These are phyloP conservation scores for Lamproptera curius DNA, from an alignment of 2,888 invertebrate genomes.

Conservation along the genomic window DNA sequence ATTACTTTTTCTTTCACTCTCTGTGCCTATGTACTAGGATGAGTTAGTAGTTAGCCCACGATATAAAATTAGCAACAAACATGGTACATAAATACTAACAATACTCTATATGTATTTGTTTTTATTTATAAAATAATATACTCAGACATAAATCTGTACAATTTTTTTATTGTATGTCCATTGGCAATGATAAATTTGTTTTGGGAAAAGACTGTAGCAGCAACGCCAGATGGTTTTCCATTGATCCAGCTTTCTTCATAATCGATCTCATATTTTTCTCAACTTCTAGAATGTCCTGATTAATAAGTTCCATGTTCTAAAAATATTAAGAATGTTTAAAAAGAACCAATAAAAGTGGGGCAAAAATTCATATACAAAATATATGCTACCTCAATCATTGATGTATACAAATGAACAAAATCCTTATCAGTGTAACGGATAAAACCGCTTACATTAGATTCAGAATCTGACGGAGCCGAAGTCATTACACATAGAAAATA, in stretches of 20 bases:
- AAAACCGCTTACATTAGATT: constrained; percentile 69
- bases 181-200: constrained; percentile 40
- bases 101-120: too few relatives aligned
- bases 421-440: constrained; percentile 58
- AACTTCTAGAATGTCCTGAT: constrained; percentile 59
- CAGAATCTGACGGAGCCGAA: constrained; percentile 60
- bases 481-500: constrained; percentile 49
- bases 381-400: constrained; percentile 51
- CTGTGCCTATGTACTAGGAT: too few relatives aligned
- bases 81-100: too few relatives aligned
- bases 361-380: too few relatives aligned
- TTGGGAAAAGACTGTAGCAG: constrained; percentile 57
- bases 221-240: constrained; percentile 54
- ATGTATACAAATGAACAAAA: constrained; percentile 54
- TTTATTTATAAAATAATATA: too few relatives aligned
- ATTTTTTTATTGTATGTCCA: constrained; percentile 57
- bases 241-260: constrained; percentile 49
- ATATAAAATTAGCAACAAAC: too few relatives aligned
- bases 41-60: too few relatives aligned
- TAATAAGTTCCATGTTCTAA: constrained; percentile 63
- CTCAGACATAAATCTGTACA: too few relatives aligned
- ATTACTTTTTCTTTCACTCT: too few relatives aligned
- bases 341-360: too few relatives aligned
- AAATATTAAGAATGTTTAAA: neutral
- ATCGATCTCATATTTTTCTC: constrained; percentile 60